phyloP scores from a whole-genome alignment of 2,113 vertebrate species.

The Patagioenas fasciata region DNA sequence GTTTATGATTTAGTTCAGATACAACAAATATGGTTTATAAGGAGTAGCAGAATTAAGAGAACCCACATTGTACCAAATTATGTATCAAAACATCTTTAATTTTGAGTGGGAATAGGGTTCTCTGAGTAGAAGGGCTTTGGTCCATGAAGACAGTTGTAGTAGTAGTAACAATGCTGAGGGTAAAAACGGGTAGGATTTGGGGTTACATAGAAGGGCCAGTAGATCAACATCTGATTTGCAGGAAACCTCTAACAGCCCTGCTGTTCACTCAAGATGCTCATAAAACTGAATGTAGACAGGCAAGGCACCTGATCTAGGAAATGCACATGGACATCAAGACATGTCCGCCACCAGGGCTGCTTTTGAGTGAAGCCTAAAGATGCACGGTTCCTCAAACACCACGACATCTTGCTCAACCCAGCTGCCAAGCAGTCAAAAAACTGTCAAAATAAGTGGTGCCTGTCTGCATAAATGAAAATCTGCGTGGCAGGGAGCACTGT shows the following conservation, averaged over 20 bases:
- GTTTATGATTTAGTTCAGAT: background rate
- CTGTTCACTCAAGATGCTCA: background rate
- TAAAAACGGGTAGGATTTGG: background rate
- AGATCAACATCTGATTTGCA: background rate
- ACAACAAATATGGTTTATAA: background rate
- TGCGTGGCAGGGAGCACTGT: background rate
- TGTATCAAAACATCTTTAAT: background rate
- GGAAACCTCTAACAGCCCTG: background rate
- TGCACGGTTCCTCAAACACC: accelerated
- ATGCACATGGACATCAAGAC: background rate
- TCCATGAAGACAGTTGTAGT: background rate
- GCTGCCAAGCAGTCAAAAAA: background rate
- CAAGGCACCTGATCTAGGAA: background rate
- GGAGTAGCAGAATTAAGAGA: background rate
- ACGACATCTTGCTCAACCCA: background rate
- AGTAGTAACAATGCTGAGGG: background rate
- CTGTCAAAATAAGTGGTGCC: background rate
- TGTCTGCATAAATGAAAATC: background rate
- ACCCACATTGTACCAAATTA: background rate
- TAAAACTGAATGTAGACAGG: background rate
- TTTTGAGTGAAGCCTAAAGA: background rate
- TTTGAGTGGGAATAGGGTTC: background rate
- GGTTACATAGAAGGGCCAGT: background rate
- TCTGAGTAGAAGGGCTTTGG: background rate
- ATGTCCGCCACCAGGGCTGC: background rate